Percentiles rank a stretch among this genome's conserved stretches.
These are phyloP conservation scores for Heterochromis multidens DNA, from an alignment of 2,113 vertebrate genomes.

Conservation along the genomic window DNA sequence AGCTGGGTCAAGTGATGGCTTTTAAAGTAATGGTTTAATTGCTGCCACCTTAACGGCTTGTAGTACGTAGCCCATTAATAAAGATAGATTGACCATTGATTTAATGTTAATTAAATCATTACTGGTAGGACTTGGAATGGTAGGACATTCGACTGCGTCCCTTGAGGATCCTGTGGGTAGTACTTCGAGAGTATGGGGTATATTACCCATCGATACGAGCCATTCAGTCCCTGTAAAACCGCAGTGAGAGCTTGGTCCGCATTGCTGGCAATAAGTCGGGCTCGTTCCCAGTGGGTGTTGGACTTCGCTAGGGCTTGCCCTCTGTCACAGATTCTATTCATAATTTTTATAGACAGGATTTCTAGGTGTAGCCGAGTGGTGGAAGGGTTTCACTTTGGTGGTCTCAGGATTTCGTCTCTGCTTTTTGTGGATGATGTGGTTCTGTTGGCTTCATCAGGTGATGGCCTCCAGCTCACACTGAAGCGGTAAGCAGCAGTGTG, in stretches of 20 bases:
- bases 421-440: neutral
- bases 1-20: too few species aligned
- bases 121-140: too few species aligned
- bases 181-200: neutral
- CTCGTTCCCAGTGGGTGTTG: neutral
- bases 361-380: neutral
- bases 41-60: too few species aligned
- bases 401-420: neutral
- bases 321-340: neutral
- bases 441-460: neutral
- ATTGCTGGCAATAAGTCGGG: neutral
- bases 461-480: neutral
- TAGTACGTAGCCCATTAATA: too few species aligned
- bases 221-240: neutral
- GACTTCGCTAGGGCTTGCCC: neutral
- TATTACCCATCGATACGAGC: accelerated
- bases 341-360: neutral
- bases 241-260: neutral
- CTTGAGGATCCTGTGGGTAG: too few species aligned
- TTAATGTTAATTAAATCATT: too few species aligned
- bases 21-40: too few species aligned
- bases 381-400: neutral
- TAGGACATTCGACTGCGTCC: too few species aligned
- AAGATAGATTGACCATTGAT: too few species aligned
- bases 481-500: neutral